A percentile compares a stretch with the other conserved stretches of the same genome.
phyloP scores from a whole-genome alignment of 2,797 vertebrate genomes.

The Karalla daura region DNA sequence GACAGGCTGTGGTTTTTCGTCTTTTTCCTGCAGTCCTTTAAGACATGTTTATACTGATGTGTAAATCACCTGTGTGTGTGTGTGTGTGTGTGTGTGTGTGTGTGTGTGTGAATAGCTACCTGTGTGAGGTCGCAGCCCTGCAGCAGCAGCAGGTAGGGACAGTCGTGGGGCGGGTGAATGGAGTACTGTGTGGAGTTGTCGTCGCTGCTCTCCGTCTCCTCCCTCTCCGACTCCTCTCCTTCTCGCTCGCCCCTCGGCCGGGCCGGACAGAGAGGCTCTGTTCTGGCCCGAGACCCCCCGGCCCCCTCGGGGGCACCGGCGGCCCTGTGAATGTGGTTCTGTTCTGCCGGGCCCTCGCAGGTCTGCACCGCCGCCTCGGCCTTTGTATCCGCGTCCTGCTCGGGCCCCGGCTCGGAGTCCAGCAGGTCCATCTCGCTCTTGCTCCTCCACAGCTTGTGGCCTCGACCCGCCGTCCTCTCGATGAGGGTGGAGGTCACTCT shows the following conservation, averaged over 20 bases:
- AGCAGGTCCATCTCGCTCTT: conserved; percentile 83
- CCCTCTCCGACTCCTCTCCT: conserved; percentile 80
- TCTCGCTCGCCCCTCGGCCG: conserved; percentile 67
- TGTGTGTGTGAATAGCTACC: conserved; percentile 73
- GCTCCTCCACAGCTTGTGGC: conserved; percentile 79
- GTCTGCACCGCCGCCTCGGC: conserved; percentile 5
- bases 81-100: too few species aligned
- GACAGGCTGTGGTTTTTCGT: too few species aligned
- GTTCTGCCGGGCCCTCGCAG: conserved; percentile 15
- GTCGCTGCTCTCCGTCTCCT: conserved; percentile 85
- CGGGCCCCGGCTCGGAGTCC: conserved; percentile 37
- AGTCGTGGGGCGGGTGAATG: conserved; percentile 86
- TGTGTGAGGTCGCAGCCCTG: conserved; percentile 82
- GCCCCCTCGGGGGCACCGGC: conserved; percentile 29
- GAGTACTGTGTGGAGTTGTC: conserved; percentile 85
- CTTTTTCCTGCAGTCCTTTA: too few species aligned
- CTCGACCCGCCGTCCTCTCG: conserved; percentile 47
- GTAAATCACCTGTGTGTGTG: not conserved
- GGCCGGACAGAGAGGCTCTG: conserved; percentile 75
- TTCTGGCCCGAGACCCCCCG: conserved; percentile 57
- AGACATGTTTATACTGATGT: too few species aligned
- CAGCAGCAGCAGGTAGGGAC: conserved; percentile 87
- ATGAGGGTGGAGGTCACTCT: conserved; percentile 81
- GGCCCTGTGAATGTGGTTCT: conserved; percentile 48
- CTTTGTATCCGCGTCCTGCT: not conserved